Conservation (phyloP, 2,797 vertebrate species). For the Luscinia luscinia region DNA sequence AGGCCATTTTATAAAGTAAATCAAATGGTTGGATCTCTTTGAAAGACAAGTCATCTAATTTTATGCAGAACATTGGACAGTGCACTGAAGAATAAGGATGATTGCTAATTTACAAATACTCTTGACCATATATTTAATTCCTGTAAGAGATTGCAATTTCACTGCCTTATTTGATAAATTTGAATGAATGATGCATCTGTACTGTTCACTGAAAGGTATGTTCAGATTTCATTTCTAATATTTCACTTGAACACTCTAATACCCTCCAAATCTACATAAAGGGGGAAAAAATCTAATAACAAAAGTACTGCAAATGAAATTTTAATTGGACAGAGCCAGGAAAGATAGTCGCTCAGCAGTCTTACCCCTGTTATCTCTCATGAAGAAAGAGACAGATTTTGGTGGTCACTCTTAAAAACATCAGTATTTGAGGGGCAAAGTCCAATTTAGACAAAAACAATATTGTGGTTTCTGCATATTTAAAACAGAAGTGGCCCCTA, state of each 20-base stretch:
- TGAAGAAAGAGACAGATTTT: neutral
- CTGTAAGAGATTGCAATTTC: neutral
- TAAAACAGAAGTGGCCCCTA: neutral
- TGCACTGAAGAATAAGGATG: neutral
- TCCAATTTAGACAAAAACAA: neutral
- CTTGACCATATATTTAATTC: constrained; percentile 12
- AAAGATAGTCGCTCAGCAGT: neutral
- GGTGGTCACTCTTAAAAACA: neutral
- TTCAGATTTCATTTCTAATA: neutral
- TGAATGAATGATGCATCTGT: neutral
- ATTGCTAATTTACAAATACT: neutral
- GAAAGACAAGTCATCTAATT: neutral
- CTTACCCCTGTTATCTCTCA: neutral
- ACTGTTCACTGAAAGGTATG: neutral
- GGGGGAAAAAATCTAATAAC: neutral
- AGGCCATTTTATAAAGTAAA: constrained; percentile 2
- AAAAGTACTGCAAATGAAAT: neutral
- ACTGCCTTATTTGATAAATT: neutral
- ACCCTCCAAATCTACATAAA: neutral
- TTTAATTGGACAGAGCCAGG: neutral
- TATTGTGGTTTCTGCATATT: neutral
- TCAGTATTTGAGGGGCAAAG: neutral
- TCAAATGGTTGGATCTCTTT: neutral
- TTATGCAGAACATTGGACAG: neutral
- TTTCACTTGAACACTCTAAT: neutral